Conservation (phyloP, 2,113 vertebrate genomes). For the Silurus glanis region DNA sequence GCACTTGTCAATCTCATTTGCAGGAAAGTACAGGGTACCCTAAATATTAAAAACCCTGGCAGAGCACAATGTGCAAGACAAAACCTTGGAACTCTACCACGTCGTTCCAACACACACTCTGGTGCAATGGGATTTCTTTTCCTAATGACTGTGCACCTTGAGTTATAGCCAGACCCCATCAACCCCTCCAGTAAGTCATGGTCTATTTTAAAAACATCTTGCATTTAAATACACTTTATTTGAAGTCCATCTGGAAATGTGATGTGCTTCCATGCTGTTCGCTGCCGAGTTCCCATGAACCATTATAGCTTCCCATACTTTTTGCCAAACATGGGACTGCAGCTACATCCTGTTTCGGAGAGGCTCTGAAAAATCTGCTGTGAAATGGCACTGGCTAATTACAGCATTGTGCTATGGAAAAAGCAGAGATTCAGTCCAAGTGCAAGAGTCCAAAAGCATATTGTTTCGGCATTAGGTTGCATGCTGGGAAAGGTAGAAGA, state of each 20-base stretch:
- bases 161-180: conserved; percentile 51
- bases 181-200: conserved; percentile 43
- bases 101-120: conserved; percentile 43
- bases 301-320: conserved; percentile 50
- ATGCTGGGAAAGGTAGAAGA: conserved; percentile 36
- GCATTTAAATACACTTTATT: conserved; percentile 57
- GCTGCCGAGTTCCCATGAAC: conserved; percentile 53
- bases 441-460: conserved; percentile 29
- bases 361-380: conserved; percentile 44
- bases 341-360: conserved; percentile 44
- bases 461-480: conserved; percentile 31
- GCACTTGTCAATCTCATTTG: conserved; percentile 55
- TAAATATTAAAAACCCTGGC: conserved; percentile 48
- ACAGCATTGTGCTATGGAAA: conserved; percentile 42
- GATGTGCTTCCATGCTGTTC: conserved; percentile 47
- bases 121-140: conserved; percentile 44
- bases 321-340: conserved; percentile 54
- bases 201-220: conserved; percentile 50
- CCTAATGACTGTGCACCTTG: conserved; percentile 52
- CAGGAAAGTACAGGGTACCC: conserved; percentile 49
- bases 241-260: conserved; percentile 60
- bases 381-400: conserved; percentile 44
- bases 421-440: conserved; percentile 34
- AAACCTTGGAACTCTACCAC: conserved; percentile 41
- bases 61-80: conserved; percentile 45